Base-by-base conservation (phyloP, 2,888 invertebrate species). In the Psylliodes chrysocephalus region DNA sequence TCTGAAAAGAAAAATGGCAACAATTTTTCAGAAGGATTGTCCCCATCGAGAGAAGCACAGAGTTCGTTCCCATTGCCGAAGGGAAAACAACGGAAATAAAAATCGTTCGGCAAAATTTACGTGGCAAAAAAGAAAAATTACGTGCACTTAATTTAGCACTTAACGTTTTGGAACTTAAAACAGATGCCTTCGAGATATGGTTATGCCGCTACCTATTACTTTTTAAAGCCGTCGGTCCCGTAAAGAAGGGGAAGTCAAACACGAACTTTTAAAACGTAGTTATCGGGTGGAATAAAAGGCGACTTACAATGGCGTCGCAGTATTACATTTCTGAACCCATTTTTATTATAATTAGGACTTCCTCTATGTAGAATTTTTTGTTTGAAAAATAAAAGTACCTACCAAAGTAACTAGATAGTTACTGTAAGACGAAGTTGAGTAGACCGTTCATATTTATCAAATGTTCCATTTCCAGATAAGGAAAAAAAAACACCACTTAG, bases 31-130 rank as follows among this genome's bases (percentile, higher is more conserved):
- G 2, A 14, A 38, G 8, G 15, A 38, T 38, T 38, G 38, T 38
- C 38, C 38, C 38, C 38, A 42, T 42, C 42, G 17, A 42, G 42
- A 42, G 18, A n/a, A n/a, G n/a, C n/a, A 10, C 18, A 42, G 18
- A 1, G 18, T 42, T 42, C 42, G 42, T 42, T 42, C 42, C 7
- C 10, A 42, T 42, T 42, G 42, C 42, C 42, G 18, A 42, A 42
- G 42, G 42, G 42, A 42, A 42, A 42, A 42, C 42, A 42, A 42
- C 18, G 42, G 67, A 60, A 70, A 71, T 71, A 71, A 72, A 72
- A 72, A 72, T 71, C 68, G 68, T 70, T 68, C 68, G 68, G 51
- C 62, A 55, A 65, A 71, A 72, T 70, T 72, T 71, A 72, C 66
- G 57, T 35, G 54, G 47, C 40, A 51, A 54, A 56, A 64, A 68